These are phyloP conservation scores for Arvicanthis niloticus DNA, from an alignment of 2,113 vertebrate genomes.

Conservation along the genomic window DNA sequence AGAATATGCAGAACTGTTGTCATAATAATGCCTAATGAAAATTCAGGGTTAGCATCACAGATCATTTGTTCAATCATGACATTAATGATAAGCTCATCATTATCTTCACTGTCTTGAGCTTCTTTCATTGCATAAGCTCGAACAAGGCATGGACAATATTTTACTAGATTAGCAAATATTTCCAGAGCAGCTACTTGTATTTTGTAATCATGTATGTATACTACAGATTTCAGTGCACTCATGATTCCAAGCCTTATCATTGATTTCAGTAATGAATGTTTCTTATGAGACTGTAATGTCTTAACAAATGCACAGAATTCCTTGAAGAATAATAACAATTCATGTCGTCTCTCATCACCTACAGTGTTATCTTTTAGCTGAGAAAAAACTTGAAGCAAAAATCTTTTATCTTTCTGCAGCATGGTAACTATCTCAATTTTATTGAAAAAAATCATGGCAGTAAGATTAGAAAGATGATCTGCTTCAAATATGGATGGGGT, in stretches of 20 bases:
- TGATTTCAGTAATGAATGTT: constrained; percentile 93
- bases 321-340: constrained; percentile 87
- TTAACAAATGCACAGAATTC: constrained; percentile 93
- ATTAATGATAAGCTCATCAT: constrained; percentile 96
- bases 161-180: constrained; percentile 96
- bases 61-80: constrained; percentile 97
- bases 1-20: constrained; percentile 93
- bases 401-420: constrained; percentile 95
- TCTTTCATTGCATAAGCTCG: constrained; percentile 95
- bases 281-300: constrained; percentile 92
- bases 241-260: constrained; percentile 94
- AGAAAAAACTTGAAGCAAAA: constrained; percentile 95
- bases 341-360: constrained; percentile 91
- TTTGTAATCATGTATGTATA: constrained; percentile 94
- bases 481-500: constrained; percentile 94
- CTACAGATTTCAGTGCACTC: constrained; percentile 94
- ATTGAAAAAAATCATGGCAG: constrained; percentile 96
- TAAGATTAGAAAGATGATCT: constrained; percentile 94
- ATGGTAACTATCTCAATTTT: constrained; percentile 98
- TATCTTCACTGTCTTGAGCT: constrained; percentile 91
- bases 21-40: constrained; percentile 92
- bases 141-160: constrained; percentile 95
- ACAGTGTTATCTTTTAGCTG: constrained; percentile 94
- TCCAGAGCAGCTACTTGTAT: constrained; percentile 94
- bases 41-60: constrained; percentile 95